These are phyloP conservation scores for Echeneis naucrates DNA, from an alignment of 2,797 vertebrate genomes.

Conservation along the genomic window DNA sequence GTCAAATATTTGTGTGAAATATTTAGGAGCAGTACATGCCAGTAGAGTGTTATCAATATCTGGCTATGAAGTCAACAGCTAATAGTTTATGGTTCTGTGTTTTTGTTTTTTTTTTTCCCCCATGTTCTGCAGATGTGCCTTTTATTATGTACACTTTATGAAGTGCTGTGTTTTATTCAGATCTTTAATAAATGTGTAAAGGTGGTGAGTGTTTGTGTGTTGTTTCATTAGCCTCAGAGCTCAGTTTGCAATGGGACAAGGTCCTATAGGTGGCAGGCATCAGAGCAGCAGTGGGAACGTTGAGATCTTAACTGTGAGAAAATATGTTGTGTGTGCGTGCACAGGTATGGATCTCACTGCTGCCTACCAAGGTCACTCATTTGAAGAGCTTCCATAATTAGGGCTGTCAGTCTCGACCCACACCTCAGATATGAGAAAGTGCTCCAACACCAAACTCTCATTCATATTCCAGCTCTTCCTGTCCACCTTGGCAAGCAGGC, in stretches of 20 bases:
- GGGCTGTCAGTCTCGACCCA: constrained; percentile 60
- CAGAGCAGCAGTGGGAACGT: constrained; percentile 47
- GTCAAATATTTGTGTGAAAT: constrained; percentile 33
- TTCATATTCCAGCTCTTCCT: constrained; percentile 68
- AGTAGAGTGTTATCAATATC: constrained; percentile 3
- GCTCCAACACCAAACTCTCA: constrained; percentile 55
- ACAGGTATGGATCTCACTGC: constrained; percentile 35
- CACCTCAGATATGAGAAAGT: constrained; percentile 54
- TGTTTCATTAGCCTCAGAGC: constrained; percentile 40
- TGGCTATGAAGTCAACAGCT: constrained; percentile 22
- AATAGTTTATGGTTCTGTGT: constrained; percentile 13
- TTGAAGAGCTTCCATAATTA: constrained; percentile 69
- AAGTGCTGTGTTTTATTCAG: constrained; percentile 17
- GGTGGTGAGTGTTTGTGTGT: constrained; percentile 28
- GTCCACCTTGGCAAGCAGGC: constrained; percentile 74
- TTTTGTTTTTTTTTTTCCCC: constrained; percentile 32
- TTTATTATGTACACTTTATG: constrained; percentile 20
- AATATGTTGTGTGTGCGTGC: constrained; percentile 39
- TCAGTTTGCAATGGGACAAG: constrained; percentile 37
- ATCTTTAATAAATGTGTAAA: constrained; percentile 11
- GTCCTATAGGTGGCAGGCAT: constrained; percentile 69
- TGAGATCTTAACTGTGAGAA: constrained; percentile 35
- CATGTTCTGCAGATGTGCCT: constrained; percentile 18
- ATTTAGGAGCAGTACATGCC: constrained; percentile 5
- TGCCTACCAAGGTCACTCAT: constrained; percentile 72